Evolutionary conservation across 1,140 invertebrate species (phyloP), one percentile per base, ranked within the genome.

Genomic region (Danaus plexippus): DNA sequence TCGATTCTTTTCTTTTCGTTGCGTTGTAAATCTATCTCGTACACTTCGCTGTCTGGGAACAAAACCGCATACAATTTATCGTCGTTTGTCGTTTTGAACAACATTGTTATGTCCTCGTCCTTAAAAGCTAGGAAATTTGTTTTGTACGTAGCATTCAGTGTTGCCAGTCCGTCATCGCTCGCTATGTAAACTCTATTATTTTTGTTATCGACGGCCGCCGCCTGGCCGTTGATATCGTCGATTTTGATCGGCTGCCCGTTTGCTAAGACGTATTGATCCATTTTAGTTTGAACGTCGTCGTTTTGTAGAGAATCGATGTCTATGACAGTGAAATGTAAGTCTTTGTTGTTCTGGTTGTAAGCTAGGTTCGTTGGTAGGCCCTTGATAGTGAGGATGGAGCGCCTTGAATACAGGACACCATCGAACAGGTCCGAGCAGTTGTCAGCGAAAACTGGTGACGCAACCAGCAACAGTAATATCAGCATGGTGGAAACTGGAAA

Each of bases 231-330:
- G 0, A 87, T 54, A 55, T 77, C 74, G 11, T 82, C 75, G 52
- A 87, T 80, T 71, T 77, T 77, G 3, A 74, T 77, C 3, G 80
- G 74, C 44, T 66, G 63, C 12, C 70, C 70, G 43, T 78, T 64
- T 51, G 65, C 72, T 3, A 85, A 46, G 18, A 83, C 46, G n/a
- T 85, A 85, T 60, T 87, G 81, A 43, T 87, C 83, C 83, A 87
- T 87, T 75, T 73, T 78, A 1, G 83, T 87, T 57, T 87, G 78
- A 9, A 82, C 69, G 9, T 78, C 67, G 11, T 87, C 80, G 11
- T 82, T 66, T 56, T 79, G 72, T 48, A 87, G 47, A 12, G 80
- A 72, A 32, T 80, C 77, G 51, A 85, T 50, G 48, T 87, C 83
- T 8, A 87, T 82, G 18, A 87, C 52, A 8, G 81, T 87, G 58